Evolutionary conservation across 30 jellyfish, hydroid and myxozoan species (phyloP).

Genomic region (Aurelia aurita): DNA sequence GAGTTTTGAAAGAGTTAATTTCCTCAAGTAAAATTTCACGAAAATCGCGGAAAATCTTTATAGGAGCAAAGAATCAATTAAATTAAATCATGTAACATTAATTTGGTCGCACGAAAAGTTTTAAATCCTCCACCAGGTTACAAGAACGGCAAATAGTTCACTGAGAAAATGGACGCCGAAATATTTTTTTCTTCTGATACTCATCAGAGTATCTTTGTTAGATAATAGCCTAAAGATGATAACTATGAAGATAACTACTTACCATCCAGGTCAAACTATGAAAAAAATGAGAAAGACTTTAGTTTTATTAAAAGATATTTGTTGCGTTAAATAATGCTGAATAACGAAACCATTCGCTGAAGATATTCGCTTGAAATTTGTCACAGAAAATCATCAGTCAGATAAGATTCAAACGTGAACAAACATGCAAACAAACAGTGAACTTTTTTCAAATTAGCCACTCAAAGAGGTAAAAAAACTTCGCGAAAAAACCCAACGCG

Average conservation of each 20-base stretch:
- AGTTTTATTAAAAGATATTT: neutral
- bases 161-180: neutral
- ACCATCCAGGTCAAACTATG: constrained; percentile 60
- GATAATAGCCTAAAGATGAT: neutral
- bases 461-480: too few species aligned
- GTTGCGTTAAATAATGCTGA: neutral
- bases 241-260: neutral
- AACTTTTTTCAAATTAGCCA: too few species aligned
- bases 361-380: neutral
- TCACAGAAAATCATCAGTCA: neutral
- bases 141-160: too few species aligned
- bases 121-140: too few species aligned
- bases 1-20: too few species aligned
- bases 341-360: neutral
- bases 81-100: too few species aligned
- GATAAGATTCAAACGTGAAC: too few species aligned
- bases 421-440: too few species aligned
- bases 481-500: too few species aligned
- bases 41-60: too few species aligned
- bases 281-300: neutral
- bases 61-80: too few species aligned
- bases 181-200: neutral
- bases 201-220: neutral
- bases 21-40: neutral
- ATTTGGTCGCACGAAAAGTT: too few species aligned